These are phyloP conservation scores for Cyrtorhinus lividipennis DNA, from an alignment of 1,140 invertebrate species.

Conservation along the genomic window DNA sequence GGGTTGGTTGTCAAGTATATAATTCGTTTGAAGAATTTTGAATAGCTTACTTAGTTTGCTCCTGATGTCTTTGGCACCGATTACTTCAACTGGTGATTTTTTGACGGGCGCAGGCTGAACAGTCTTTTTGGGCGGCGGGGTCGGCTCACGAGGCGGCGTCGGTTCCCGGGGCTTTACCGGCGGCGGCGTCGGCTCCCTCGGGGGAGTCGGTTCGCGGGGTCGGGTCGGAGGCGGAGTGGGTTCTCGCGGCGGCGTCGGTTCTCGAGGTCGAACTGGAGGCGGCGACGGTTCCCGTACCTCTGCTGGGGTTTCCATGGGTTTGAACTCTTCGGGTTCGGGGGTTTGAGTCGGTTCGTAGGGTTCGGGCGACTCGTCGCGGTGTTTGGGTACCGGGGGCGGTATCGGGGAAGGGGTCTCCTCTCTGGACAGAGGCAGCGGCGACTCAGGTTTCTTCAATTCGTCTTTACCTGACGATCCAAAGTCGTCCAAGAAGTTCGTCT, in stretches of 20 bases:
- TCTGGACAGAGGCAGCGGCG: neutral
- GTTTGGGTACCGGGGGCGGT: slow-evolving; percentile 7
- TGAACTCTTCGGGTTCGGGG: slow-evolving; percentile 8
- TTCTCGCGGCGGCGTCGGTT: neutral
- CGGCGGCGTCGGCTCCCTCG: neutral
- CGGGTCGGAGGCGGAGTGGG: neutral
- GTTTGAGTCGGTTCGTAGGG: neutral
- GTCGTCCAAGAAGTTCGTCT: neutral
- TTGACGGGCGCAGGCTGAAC: neutral
- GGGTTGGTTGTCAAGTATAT: too few species aligned
- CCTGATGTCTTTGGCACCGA: slow-evolving; percentile 16
- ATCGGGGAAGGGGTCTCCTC: slow-evolving; percentile 15
- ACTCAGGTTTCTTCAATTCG: neutral
- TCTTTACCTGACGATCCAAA: neutral
- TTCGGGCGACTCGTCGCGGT: slow-evolving; percentile 14
- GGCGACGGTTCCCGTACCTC: slow-evolving; percentile 5
- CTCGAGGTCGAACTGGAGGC: neutral
- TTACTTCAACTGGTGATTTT: slow-evolving; percentile 3
- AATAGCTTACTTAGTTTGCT: slow-evolving; percentile 17
- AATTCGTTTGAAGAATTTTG: too few species aligned
- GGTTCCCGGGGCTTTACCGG: neutral
- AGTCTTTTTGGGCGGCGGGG: neutral
- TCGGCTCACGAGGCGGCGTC: neutral
- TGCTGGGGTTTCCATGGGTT: neutral
- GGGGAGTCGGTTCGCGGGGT: neutral